Evolutionary conservation across 2,113 vertebrate genomes (phyloP), one percentile per base, ranked within the genome.

Genomic region (Smithornis capensis): DNA sequence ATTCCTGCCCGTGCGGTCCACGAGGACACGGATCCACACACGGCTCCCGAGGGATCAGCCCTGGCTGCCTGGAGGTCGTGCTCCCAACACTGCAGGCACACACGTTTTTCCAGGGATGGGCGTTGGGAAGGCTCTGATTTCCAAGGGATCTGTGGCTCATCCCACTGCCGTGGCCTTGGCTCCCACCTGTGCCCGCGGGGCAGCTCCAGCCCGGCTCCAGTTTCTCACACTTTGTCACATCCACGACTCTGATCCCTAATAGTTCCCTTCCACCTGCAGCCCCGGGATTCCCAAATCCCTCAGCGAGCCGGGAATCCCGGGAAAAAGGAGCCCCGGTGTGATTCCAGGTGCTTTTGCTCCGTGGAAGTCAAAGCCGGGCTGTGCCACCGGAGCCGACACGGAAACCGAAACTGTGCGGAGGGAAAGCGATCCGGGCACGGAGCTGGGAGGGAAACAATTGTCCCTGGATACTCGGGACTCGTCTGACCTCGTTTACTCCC

Each of bases 171-270:
- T 5, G 94, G 77, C 94, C 96, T 95, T 94, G 89, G 94, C 96
- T 97, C 92, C 96, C 96, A 94, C 91, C 94, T 12, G 92, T 80
- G 4, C 74, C 89, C 64, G 7, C 55, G 31, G 94, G 86, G 94
- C 95, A 91, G 65, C 89, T 10, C 37, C 1, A 27, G 5, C 7
- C 84, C 1, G 65, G 23, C 15, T 92, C 93, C 94, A 67, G 93
- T 92, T 93, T 95, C 93, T 95, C 69, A 18, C 95, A 79, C 89
- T 93, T 50, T 7, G 78, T 80, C 81, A n/a, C 75, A 5, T 23
- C 28, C 25, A 69, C 53, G 70, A 28, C 35, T 1, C 62, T 0
- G 28, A 62, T 37, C 90, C 21, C 52, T 21, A 17, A 3, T 0
- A 4, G 68, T 19, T 25, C 29, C 83, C 75, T 60, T 73, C 49